Evolutionary conservation across 2,797 vertebrate species (phyloP).

Genomic region (Esox lucius): DNA sequence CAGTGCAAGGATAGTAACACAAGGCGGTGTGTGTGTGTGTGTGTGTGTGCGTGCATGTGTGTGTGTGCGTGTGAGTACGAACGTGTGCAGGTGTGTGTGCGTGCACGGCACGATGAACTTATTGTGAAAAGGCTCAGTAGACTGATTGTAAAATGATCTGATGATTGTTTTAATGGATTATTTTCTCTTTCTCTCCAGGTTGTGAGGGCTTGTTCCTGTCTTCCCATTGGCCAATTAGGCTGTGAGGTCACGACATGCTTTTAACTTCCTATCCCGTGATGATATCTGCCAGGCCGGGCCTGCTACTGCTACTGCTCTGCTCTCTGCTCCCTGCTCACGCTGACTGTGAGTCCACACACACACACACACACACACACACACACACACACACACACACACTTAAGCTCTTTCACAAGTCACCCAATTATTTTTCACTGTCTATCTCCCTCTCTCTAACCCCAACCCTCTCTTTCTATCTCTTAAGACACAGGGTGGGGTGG

Average conservation of each 20-base stretch:
- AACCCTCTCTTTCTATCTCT: neutral
- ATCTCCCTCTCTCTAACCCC: neutral
- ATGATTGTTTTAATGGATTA: neutral
- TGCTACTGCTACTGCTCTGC: slow-evolving; percentile 87
- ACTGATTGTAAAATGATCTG: slow-evolving; percentile 18
- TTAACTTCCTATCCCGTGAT: slow-evolving; percentile 85
- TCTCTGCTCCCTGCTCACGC: slow-evolving; percentile 83
- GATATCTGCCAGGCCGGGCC: slow-evolving; percentile 79
- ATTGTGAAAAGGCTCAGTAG: neutral
- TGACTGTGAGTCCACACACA: slow-evolving; percentile 81
- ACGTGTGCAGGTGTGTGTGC: slow-evolving; percentile 3
- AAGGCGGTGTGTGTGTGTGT: neutral
- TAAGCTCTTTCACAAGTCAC: too few relatives aligned
- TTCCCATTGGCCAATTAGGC: slow-evolving; percentile 79
- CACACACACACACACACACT: neutral
- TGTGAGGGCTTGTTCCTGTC: slow-evolving; percentile 82
- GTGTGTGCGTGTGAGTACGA: slow-evolving; percentile 6
- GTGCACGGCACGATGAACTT: neutral
- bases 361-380: neutral
- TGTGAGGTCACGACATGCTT: slow-evolving; percentile 83
- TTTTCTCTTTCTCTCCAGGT: slow-evolving; percentile 70
- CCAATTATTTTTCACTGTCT: too few relatives aligned
- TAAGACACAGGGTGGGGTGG: too few relatives aligned
- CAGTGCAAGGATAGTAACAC: neutral
- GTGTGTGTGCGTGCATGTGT: slow-evolving; percentile 10